Base-by-base conservation (phyloP, 2,797 vertebrate genomes). In the Hafferia zeledoni region DNA sequence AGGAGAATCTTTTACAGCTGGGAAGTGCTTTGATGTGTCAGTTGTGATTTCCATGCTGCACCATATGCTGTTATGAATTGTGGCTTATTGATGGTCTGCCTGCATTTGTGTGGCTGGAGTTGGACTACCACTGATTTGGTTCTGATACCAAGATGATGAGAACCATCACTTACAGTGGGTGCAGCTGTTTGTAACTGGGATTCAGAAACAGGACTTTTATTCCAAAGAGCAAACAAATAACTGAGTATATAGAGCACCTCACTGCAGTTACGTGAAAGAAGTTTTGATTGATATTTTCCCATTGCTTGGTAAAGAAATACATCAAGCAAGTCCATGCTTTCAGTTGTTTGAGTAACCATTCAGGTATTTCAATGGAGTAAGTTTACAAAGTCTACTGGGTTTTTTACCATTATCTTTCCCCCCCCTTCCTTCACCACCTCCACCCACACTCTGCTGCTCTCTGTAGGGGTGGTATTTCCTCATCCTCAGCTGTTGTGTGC, bases 1-100 rank as follows among this genome's bases (percentile, higher is more conserved):
- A 69, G 25, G 52, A 87, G 82, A 81, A 78, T 83, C 75, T 89
- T 77, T 68, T 85, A 71, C 89, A 94, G 89, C 92, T 94, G 92
- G 90, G 78, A 87, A 61, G 24, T 3, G 39, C 93, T 95, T 94
- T 97, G 90, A 94, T 88, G 41, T 92, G 68, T 47, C 35, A 30
- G 49, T 76, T 71, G 57, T 71, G 89, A 50, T 90, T 87, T 91
- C 79, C 65, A 31, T 52, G 50, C 39, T 87, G 18, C 17, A 25
- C 57, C 53, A 83, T 23, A 39, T 85, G 83, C 35, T 83, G 6
- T 64, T 44, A 41, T 19, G 35, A 47, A 90, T 57, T 11, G 37
- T 85, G 83, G 57, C n/a, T 80, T n/a, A 47, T 76, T 83, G 65
- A 47, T 31, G 43, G 61, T 41, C 43, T 69, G 41, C 17, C 37